Evolutionary conservation across 2,888 invertebrate genomes (phyloP).

Genomic region (Caradrina kadenii): DNA sequence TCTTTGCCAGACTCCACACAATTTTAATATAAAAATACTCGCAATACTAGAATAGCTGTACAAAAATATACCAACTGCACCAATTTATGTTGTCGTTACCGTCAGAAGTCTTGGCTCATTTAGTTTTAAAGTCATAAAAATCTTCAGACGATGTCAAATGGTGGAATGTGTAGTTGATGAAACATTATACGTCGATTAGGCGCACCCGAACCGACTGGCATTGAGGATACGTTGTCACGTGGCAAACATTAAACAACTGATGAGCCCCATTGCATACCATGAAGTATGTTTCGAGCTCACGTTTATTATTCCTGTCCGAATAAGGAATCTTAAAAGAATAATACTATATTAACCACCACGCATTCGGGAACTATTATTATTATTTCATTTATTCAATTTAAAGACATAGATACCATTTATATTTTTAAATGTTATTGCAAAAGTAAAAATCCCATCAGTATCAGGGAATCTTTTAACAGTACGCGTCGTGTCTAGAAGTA

Average conservation of each 20-base stretch:
- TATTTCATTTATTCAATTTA: no score
- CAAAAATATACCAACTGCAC: constrained; percentile 28
- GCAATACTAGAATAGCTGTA: constrained; percentile 29
- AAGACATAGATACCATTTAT: no score
- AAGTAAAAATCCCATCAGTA: no score
- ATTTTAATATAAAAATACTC: constrained; percentile 40
- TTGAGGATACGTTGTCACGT: constrained; percentile 25
- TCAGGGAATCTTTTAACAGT: no score
- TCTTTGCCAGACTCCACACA: constrained; percentile 8
- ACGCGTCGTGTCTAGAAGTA: no score
- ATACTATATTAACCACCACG: background rate
- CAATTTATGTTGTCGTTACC: constrained; percentile 35
- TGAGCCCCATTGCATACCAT: constrained; percentile 25
- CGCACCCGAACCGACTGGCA: constrained; percentile 24
- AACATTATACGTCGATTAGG: constrained; percentile 44
- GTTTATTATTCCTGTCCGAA: background rate
- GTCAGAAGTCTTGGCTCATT: constrained; percentile 50
- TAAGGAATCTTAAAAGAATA: background rate
- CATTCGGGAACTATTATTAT: background rate
- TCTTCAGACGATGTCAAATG: constrained; percentile 29
- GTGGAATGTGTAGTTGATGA: constrained; percentile 33
- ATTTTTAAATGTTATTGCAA: no score
- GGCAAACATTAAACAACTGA: constrained; percentile 26
- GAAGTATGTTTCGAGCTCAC: constrained; percentile 15
- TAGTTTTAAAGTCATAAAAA: constrained; percentile 47